phyloP scores from a whole-genome alignment of 2,113 vertebrate genomes.

The Paramormyrops kingsleyae region DNA sequence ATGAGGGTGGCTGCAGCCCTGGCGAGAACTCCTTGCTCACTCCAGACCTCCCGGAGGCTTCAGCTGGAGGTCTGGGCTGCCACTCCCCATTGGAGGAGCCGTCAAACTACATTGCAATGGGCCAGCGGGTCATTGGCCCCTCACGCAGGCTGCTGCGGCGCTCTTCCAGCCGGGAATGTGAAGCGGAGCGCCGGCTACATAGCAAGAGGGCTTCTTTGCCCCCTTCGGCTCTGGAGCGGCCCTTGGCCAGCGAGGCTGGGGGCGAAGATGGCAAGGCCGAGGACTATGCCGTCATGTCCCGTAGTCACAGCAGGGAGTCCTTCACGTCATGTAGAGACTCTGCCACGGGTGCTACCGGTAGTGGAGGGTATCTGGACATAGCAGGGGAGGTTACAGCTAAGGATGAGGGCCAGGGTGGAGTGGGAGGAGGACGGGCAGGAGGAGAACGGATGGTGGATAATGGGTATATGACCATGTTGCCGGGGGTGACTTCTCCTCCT shows the following conservation, averaged over 20 bases:
- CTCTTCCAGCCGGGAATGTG: constrained; percentile 57
- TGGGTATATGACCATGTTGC: constrained; percentile 68
- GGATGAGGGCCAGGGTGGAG: constrained; percentile 45
- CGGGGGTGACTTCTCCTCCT: constrained; percentile 59
- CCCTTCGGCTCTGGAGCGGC: constrained; percentile 51
- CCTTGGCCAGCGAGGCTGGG: constrained; percentile 45
- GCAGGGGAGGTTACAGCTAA: constrained; percentile 32
- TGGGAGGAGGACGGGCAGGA: constrained; percentile 29
- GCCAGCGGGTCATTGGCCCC: constrained; percentile 53
- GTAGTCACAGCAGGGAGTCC: constrained; percentile 44
- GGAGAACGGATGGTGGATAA: constrained; percentile 44
- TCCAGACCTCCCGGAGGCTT: constrained; percentile 44
- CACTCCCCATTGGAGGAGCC: constrained; percentile 47
- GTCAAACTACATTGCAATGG: constrained; percentile 68
- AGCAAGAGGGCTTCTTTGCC: constrained; percentile 64
- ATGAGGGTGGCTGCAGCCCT: constrained; percentile 70
- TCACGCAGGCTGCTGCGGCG: constrained; percentile 55
- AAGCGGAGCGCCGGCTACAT: constrained; percentile 56
- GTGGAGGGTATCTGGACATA: constrained; percentile 29
- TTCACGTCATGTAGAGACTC: constrained; percentile 44
- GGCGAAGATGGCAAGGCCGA: constrained; percentile 61
- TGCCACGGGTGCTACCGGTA: constrained; percentile 25
- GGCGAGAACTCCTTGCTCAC: constrained; percentile 58
- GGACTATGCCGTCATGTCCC: constrained; percentile 56
- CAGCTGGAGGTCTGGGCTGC: constrained; percentile 31